Base-by-base conservation (phyloP, 2,797 vertebrate species). In the Esox masquinongy region DNA sequence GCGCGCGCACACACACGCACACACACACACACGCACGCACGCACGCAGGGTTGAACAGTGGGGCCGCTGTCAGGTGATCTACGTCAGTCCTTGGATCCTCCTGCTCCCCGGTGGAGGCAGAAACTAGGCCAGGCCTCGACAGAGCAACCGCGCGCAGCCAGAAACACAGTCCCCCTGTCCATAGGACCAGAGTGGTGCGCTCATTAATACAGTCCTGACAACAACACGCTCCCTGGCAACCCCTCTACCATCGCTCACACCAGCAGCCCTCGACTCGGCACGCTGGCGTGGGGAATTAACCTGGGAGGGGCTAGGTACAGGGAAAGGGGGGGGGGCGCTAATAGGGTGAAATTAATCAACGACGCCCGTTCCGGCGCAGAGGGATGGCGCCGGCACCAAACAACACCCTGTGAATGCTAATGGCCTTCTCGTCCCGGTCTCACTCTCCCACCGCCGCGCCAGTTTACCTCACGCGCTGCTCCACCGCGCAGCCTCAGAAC, bases 311-410 rank as follows among this genome's bases (percentile, higher is more conserved):
- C 84, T 79, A 36, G 84, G 88, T 88, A 89, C 88, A 84, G 86
- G 77, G 85, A 90, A 85, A 79, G 86, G 43, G 43, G 43, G 89
- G 56, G 92, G 92, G 90, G 90, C 87, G 92, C 92, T 95, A 95
- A 94, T 94, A 94, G 93, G 93, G 93, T 93, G 94, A 93, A 93
- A 94, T 94, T 94, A 94, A 94, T 95, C 94, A 95, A 94, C 88
- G 91, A 91, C 87, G 91, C 89, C 91, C 92, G 92, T 94, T 93
- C 93, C 80, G 86, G 91, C 87, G 87, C 91, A 91, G 90, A 88
- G 93, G 93, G 92, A 91, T 85, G 89, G 82, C 84, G 81, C 56
- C 47, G 80, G 89, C 90, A 91, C 89, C 89, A 89, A 88, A 88
- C 80, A 86, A 88, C 91, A 82, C 84, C 80, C 86, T 81, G 84